A percentile compares a stretch with the other conserved stretches of the same genome.
Evolutionary conservation across 2,113 vertebrate genomes (phyloP).

Genomic region (Solea solea): DNA sequence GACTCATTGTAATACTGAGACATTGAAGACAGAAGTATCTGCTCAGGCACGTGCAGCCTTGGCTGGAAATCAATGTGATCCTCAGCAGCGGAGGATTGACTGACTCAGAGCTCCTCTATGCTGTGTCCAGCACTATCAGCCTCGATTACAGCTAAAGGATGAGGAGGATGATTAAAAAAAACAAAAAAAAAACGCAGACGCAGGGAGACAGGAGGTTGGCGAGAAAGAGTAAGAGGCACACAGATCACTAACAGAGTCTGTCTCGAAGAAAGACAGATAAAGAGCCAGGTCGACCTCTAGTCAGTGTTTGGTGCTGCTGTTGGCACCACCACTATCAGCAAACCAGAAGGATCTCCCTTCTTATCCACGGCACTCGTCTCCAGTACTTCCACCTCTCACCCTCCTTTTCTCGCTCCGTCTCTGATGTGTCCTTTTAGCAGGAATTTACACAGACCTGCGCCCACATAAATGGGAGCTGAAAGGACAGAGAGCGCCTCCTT

Average conservation of each 20-base stretch:
- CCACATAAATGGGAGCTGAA: conserved; percentile 51
- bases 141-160: conserved; percentile 22
- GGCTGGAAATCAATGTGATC: not conserved
- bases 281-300: conserved; percentile 55
- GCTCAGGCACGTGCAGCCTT: too few species aligned
- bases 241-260: conserved; percentile 12
- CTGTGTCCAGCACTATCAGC: conserved; percentile 7
- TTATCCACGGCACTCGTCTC: conserved; percentile 68
- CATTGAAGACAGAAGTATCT: too few species aligned
- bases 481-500: conserved; percentile 34
- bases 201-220: not conserved
- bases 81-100: conserved; percentile 23
- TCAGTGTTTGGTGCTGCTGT: conserved; percentile 65
- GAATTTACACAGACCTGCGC: conserved; percentile 51
- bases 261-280: conserved; percentile 46
- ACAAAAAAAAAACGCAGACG: not conserved
- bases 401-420: conserved; percentile 46
- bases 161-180: not conserved
- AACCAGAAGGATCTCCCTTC: conserved; percentile 69
- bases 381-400: conserved; percentile 53
- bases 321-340: conserved; percentile 77
- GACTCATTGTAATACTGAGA: too few species aligned
- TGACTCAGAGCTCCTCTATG: conserved; percentile 14
- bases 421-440: conserved; percentile 61
- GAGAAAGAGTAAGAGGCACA: not conserved